Evolutionary conservation across 1,140 invertebrate species (phyloP).

Genomic region (Drosophila arawakana): DNA sequence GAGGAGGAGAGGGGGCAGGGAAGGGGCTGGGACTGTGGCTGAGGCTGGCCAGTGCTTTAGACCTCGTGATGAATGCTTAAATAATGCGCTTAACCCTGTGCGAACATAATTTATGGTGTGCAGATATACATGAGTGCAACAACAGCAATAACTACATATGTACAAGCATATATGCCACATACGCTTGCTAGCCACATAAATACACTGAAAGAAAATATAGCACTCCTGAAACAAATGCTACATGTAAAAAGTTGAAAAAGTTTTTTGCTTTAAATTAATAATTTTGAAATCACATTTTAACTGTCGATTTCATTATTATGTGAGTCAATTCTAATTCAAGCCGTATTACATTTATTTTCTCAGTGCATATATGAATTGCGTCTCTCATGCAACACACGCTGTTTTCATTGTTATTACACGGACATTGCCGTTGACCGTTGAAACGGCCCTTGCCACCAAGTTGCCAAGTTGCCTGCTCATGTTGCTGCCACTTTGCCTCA

Average conservation of each 20-base stretch:
- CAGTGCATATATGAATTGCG: neutral
- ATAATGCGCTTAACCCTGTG: slow-evolving; percentile 83
- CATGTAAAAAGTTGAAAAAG: too few species aligned
- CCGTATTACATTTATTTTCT: too few species aligned
- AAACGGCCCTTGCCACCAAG: slow-evolving; percentile 44
- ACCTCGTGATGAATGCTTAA: slow-evolving; percentile 82
- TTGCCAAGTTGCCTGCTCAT: neutral
- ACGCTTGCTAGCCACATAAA: neutral
- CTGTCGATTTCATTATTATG: too few species aligned
- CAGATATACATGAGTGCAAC: slow-evolving; percentile 76
- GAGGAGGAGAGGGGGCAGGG: neutral
- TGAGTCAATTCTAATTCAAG: too few species aligned
- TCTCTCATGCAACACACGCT: slow-evolving; percentile 61
- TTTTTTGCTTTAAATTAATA: too few species aligned
- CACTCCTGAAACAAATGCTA: too few species aligned
- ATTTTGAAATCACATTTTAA: too few species aligned
- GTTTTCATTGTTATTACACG: slow-evolving; percentile 82
- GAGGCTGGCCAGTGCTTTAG: slow-evolving; percentile 36
- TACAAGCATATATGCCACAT: neutral
- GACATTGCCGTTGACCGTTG: slow-evolving; percentile 72
- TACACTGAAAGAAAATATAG: too few species aligned
- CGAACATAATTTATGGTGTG: slow-evolving; percentile 83
- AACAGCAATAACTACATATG: slow-evolving; percentile 37
- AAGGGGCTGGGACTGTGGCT: slow-evolving; percentile 14
- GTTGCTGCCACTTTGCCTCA: slow-evolving; percentile 73